phyloP scores from a whole-genome alignment of 1,140 invertebrate species.

The Caenorhabditis brenneri region DNA sequence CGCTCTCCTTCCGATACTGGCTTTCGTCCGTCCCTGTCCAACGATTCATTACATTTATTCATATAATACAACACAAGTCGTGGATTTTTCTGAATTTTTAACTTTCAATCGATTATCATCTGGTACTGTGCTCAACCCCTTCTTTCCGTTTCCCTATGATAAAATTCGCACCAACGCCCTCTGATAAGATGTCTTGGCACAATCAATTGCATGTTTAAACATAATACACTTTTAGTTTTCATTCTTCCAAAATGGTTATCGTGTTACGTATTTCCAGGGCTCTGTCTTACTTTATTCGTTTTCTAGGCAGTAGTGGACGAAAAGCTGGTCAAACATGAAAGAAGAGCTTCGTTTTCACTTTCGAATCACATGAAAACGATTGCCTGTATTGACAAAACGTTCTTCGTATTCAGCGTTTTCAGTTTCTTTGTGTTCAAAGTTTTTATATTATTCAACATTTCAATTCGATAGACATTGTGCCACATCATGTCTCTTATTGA shows the following conservation, averaged over 20 bases:
- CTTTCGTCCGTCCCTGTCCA: constrained; percentile 19
- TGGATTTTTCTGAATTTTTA: neutral
- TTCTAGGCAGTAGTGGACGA: neutral
- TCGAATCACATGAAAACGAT: neutral
- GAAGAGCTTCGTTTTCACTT: neutral
- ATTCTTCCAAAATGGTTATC: too few species aligned
- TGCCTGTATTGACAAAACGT: neutral
- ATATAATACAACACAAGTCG: constrained; percentile 3
- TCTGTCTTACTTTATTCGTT: neutral
- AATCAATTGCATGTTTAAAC: too few species aligned
- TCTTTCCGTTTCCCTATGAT: neutral
- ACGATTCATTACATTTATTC: constrained; percentile 36
- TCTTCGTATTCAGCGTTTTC: neutral
- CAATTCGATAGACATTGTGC: too few species aligned
- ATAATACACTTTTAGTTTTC: too few species aligned
- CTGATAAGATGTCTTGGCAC: neutral
- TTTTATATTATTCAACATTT: too few species aligned
- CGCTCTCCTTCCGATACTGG: constrained; percentile 26
- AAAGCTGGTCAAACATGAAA: constrained; percentile 22
- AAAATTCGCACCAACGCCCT: neutral
- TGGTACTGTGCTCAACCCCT: neutral
- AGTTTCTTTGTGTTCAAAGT: neutral
- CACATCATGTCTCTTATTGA: neutral
- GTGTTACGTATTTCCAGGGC: too few species aligned
- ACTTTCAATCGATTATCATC: neutral